These are phyloP conservation scores for Branchinecta sandiegonensis DNA, from an alignment of 2,888 invertebrate species.

Conservation along the genomic window DNA sequence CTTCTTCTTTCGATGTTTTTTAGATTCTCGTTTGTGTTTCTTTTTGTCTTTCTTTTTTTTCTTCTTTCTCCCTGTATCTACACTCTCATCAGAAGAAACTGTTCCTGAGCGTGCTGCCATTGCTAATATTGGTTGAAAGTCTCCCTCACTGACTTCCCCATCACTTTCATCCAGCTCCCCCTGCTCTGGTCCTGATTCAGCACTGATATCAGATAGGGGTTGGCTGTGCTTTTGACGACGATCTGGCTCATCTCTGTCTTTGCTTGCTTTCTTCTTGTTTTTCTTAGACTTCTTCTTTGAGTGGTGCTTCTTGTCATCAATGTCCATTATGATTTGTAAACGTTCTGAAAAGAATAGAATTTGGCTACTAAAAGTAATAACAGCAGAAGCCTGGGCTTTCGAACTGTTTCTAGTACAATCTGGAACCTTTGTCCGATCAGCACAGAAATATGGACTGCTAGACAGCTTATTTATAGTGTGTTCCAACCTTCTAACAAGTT, in stretches of 20 bases:
- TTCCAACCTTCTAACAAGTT: too few relatives aligned
- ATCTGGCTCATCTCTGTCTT: not conserved
- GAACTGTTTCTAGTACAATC: too few relatives aligned
- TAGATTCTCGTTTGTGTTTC: not conserved
- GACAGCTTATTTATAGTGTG: too few relatives aligned
- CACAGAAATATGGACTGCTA: too few relatives aligned
- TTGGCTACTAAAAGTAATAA: too few relatives aligned
- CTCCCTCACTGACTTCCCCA: slow-evolving; percentile 6
- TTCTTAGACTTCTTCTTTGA: slow-evolving; percentile 6
- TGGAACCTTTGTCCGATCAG: too few relatives aligned
- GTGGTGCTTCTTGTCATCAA: not conserved
- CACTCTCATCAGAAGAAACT: not conserved
- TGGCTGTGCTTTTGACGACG: not conserved
- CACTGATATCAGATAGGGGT: not conserved
- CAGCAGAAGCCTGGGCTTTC: too few relatives aligned
- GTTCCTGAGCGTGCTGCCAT: not conserved
- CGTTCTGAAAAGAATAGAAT: too few relatives aligned
- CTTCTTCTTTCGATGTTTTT: slow-evolving; percentile 13
- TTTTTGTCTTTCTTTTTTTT: not conserved
- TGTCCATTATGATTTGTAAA: not conserved
- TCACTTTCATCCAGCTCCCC: slow-evolving; percentile 8
- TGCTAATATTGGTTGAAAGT: not conserved
- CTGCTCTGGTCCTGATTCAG: not conserved
- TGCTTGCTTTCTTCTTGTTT: not conserved
- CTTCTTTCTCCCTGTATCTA: not conserved